phyloP scores from a whole-genome alignment of 1,140 invertebrate species.

The Drosophila santomea region DNA sequence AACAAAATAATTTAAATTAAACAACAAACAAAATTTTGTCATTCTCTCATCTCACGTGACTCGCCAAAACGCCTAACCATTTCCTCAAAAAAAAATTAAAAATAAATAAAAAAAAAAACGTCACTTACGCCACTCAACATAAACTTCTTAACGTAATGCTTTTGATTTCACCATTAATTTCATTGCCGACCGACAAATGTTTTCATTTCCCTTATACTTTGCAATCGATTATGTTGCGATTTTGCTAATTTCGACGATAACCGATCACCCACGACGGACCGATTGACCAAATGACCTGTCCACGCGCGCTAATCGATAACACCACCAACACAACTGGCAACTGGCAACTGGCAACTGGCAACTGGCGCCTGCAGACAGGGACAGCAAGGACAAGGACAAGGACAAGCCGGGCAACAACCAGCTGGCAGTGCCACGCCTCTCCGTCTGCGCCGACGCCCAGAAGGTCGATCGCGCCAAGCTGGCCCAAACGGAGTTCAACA shows the following conservation, averaged over 20 bases:
- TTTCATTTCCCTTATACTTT: conserved; percentile 12
- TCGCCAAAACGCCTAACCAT: conserved; percentile 18
- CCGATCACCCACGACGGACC: conserved; percentile 9
- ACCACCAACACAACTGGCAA: conserved; percentile 22
- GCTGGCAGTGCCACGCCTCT: conserved; percentile 93
- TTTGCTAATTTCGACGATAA: conserved; percentile 15
- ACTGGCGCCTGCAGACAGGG: conserved; percentile 87
- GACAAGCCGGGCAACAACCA: conserved; percentile 90
- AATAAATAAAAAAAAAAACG: conserved; percentile 4
- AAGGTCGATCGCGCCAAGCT: conserved; percentile 96
- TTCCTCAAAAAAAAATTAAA: conserved; percentile 7
- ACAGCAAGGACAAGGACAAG: conserved; percentile 92
- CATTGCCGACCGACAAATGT: conserved; percentile 26
- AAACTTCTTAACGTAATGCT: conserved; percentile 15
- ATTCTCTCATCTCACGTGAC: conserved; percentile 68
- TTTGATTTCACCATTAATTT: conserved; percentile 7
- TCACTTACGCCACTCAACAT: conserved; percentile 9
- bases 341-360: conserved; percentile 19
- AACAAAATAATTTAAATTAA: conserved; percentile 53
- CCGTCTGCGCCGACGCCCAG: conserved; percentile 96
- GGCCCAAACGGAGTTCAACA: conserved; percentile 97
- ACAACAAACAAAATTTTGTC: conserved; percentile 66
- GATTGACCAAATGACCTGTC: conserved; percentile 10
- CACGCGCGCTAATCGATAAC: conserved; percentile 16
- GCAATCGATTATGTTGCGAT: conserved; percentile 8